These are phyloP conservation scores for Psittacara wagleri DNA, from an alignment of 2,113 vertebrate species.

Conservation along the genomic window DNA sequence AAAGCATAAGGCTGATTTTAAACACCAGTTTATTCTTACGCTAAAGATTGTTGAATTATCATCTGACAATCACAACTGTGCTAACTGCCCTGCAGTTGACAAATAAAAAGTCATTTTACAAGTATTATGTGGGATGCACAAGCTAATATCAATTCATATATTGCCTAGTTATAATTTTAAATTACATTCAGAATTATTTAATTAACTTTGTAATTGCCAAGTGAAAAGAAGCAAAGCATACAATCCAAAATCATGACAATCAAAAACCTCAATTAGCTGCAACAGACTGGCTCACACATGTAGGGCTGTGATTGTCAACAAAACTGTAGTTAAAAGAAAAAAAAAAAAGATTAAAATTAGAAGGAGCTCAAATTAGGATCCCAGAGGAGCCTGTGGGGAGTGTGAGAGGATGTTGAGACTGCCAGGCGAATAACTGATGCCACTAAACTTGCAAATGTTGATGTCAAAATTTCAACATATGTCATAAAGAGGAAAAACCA, in stretches of 20 bases:
- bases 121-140: not conserved
- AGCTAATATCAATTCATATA: not conserved
- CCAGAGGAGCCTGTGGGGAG: not conserved
- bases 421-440: not conserved
- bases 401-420: not conserved
- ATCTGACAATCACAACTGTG: not conserved
- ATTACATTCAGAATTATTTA: not conserved
- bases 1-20: not conserved
- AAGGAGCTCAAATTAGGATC: not conserved
- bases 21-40: not conserved
- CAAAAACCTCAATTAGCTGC: not conserved
- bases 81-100: not conserved
- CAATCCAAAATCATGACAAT: not conserved
- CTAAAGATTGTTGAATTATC: not conserved
- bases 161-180: not conserved
- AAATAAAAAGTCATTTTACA: not conserved
- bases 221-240: not conserved
- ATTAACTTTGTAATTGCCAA: not conserved
- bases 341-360: not conserved
- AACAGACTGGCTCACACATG: rapidly evolving
- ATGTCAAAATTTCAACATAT: not conserved
- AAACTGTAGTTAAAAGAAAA: not conserved
- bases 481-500: not conserved
- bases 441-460: not conserved
- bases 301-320: not conserved